Evolutionary conservation across 2,888 invertebrate genomes (phyloP), one percentile per base, ranked within the genome.

Genomic region (Dolichopus griseipennis): DNA sequence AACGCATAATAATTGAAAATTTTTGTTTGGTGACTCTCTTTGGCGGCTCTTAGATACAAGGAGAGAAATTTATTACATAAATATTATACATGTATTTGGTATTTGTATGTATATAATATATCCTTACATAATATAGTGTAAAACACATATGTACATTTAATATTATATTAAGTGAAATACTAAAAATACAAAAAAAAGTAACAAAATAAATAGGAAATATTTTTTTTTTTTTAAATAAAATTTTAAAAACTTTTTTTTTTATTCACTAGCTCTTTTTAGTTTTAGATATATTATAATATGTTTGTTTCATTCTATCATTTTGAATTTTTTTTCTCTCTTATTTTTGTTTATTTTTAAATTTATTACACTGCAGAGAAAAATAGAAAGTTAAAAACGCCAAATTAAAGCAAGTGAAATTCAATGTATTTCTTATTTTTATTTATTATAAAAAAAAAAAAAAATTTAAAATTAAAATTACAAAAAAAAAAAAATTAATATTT

Each of bases 401-500:
- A 52, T 52, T 18, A 52, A 52, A 52, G 52, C 52, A 52, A 52
- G 52, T 52, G n/a, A 52, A 52, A 52, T 52, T 52, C 52, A 52
- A 52, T 52, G 52, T 52, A 52, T 52, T 52, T 18, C 52, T n/a
- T n/a, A n/a, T n/a, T n/a, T n/a, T 52, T 52, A 52, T 52, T 52
- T 52, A 52, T 52, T 52, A 6, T 52, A 52, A 7, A 15, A 52
- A 12, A 15, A n/a, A n/a, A 43, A 3, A 2, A 52, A 52, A n/a
- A 52, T 52, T 52, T 5, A 12, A 37, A 37, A 37, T 5, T 37
- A 37, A 37, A 27, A 27, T 27, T 27, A 4, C 5, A 5, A 27
- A 27, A 27, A 27, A 27, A 27, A 27, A 27, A 27, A 27, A 27
- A n/a, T n/a, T n/a, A n/a, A n/a, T n/a, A n/a, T n/a, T n/a, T n/a